Evolutionary conservation across 2,888 invertebrate species (phyloP), one percentile per base, ranked within the genome.

Genomic region (Epistrophe grossulariae): DNA sequence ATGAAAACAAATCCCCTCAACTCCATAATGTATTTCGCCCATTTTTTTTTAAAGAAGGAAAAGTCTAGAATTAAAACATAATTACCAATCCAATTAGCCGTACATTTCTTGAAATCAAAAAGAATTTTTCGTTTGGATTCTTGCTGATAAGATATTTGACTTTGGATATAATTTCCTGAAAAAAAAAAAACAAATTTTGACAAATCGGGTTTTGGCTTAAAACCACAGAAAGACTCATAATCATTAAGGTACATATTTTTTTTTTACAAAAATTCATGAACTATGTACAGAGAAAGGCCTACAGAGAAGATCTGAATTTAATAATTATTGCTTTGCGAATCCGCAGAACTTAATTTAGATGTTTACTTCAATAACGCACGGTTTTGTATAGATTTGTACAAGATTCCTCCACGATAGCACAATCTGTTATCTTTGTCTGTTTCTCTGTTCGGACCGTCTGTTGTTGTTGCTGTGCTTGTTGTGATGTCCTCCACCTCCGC

Each of bases 381-480:
- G 13, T 28, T 40, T 59, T 52, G 45, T 38, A 13, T 35, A 17
- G 28, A 55, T 31, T 35, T 64, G 43, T 70, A 52, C 38, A 52
- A 55, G 24, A n/a, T 5, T 7, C 11, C 11, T 40, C 11, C 0
- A 4, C n/a, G 11, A 19, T 35, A 28, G 43, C 19, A 38, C 8
- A 15, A 8, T 55, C 15, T 60, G 84, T 64, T 88, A 79, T 81
- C 89, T 88, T 28, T 90, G 89, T 24, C 89, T 72, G 19, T 79
- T 89, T 19, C 91, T 89, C 38, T 91, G 91, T 28, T 91, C 90
- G 1, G 91, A 90, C 10, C 90, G 89, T 8, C 91, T 84, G 81
- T 89, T 90, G 59, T 90, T 90, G 48, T 90, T 90, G 48, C 82
- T 84, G 31, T 76, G 74, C 35, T 68, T 68, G 15, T 77, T 76